Percentiles rank a stretch among this genome's conserved stretches.
Conservation (phyloP, 2,797 vertebrate species). For the Neopelma chrysocephalum region DNA sequence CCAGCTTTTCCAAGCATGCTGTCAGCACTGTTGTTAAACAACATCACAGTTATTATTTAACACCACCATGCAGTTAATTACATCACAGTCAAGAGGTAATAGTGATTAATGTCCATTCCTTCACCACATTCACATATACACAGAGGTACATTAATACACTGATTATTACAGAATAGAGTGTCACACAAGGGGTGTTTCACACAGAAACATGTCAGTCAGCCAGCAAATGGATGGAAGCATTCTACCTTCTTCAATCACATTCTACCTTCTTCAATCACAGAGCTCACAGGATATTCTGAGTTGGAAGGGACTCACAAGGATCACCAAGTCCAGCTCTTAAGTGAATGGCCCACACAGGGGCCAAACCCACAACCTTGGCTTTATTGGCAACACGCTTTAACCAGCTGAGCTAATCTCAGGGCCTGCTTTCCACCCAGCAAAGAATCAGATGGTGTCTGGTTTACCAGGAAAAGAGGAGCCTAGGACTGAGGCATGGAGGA, state of each 20-base stretch:
- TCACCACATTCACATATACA: background rate
- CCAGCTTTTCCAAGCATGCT: background rate
- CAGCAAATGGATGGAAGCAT: background rate
- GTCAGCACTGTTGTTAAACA: background rate
- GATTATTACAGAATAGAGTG: background rate
- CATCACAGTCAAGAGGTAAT: background rate
- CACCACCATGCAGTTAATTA: background rate
- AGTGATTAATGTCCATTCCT: background rate
- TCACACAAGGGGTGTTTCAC: background rate
- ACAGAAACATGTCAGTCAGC: background rate
- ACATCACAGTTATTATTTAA: background rate
- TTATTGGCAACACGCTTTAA: background rate
- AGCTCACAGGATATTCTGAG: background rate
- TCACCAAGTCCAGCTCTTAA: background rate
- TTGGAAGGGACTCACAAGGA: background rate
- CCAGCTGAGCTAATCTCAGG: background rate
- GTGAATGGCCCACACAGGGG: background rate
- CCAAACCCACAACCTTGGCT: background rate
- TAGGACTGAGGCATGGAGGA: accelerated
- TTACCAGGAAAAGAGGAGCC: background rate
- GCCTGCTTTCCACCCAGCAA: background rate
- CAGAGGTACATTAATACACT: background rate
- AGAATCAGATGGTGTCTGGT: background rate
- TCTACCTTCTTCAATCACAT: background rate
- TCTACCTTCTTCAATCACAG: background rate